Conservation (phyloP, 2,888 invertebrate genomes). For the Eilema caniola region DNA sequence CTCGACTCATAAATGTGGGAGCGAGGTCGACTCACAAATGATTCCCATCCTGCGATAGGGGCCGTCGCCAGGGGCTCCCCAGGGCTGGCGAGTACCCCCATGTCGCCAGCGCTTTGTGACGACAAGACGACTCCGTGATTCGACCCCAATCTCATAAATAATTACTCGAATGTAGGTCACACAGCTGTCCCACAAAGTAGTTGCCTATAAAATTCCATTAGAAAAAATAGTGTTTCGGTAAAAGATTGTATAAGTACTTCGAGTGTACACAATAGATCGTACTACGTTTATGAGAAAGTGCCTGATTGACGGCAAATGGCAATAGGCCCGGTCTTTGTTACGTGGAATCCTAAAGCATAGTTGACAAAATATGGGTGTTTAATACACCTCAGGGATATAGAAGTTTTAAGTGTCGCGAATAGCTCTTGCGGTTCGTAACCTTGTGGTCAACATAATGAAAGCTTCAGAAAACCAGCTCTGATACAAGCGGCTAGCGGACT, state of each 20-base stretch:
- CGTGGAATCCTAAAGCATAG: no score
- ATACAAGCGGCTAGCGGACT: not conserved
- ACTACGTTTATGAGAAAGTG: no score
- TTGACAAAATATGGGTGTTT: no score
- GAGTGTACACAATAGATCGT: no score
- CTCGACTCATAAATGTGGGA: slow-evolving; percentile 46
- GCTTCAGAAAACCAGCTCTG: no score
- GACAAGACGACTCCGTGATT: not conserved
- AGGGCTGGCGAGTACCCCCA: slow-evolving; percentile 20
- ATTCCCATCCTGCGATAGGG: slow-evolving; percentile 55
- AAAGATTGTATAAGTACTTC: not conserved
- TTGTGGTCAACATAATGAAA: no score
- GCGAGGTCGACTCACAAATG: slow-evolving; percentile 49
- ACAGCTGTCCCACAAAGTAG: not conserved
- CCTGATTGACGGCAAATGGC: no score
- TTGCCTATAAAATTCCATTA: not conserved
- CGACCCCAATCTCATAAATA: slow-evolving; percentile 4
- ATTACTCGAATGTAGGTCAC: slow-evolving; percentile 4
- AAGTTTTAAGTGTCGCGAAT: no score
- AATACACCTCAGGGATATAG: no score
- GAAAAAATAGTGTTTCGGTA: not conserved
- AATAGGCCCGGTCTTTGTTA: no score
- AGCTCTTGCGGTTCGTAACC: no score
- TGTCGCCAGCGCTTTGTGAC: not conserved
- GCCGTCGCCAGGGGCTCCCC: slow-evolving; percentile 26